phyloP scores from a whole-genome alignment of 2,797 vertebrate genomes.

The Nasua narica region DNA sequence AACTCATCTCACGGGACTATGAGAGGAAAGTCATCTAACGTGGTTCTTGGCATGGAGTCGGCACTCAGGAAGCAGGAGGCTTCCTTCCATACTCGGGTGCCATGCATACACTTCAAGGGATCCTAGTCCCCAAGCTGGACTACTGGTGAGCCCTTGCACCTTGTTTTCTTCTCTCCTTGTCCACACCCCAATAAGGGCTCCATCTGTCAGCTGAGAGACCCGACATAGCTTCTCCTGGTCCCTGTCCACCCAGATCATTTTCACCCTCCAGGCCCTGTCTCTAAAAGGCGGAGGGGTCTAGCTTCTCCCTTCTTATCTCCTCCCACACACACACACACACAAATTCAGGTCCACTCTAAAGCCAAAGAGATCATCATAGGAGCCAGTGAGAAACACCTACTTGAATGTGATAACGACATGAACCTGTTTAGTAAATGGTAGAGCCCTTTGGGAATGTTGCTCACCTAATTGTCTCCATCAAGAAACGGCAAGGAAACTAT shows the following conservation, averaged over 20 bases:
- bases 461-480: constrained; percentile 3
- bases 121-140: not conserved
- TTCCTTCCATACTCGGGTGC: not conserved
- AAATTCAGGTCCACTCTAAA: not conserved
- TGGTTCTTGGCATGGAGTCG: not conserved
- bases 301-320: not conserved
- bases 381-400: not conserved
- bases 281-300: not conserved
- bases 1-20: not conserved
- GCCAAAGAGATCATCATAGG: not conserved
- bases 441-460: not conserved
- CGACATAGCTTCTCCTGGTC: not conserved
- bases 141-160: not conserved
- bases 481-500: not conserved
- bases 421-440: not conserved
- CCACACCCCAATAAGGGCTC: not conserved
- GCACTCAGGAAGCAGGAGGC: not conserved
- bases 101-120: not conserved
- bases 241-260: not conserved
- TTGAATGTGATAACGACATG: not conserved
- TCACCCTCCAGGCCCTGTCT: not conserved
- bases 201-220: not conserved
- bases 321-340: too few relatives aligned
- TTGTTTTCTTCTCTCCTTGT: constrained; percentile 18
- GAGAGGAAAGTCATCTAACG: not conserved